These are phyloP conservation scores for Acleris emargana DNA, from an alignment of 2,888 invertebrate genomes.

Conservation along the genomic window DNA sequence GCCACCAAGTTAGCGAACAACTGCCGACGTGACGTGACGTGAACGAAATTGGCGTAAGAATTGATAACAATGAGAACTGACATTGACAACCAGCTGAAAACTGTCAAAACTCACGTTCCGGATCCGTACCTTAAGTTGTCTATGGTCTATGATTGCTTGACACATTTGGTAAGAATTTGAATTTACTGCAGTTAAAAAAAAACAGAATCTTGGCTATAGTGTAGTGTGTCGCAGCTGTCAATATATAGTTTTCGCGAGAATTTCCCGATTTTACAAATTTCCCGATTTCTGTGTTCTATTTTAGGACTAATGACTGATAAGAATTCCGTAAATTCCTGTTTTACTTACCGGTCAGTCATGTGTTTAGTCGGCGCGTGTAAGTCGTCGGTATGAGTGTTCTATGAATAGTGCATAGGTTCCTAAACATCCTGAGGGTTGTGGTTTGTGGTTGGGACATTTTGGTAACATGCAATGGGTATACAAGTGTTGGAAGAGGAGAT, in stretches of 20 bases:
- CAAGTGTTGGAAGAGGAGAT: constrained; percentile 67
- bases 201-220: constrained; percentile 49
- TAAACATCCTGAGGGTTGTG: constrained; percentile 42
- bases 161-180: constrained; percentile 20
- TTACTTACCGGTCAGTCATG: constrained; percentile 56
- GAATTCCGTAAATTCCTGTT: constrained; percentile 57
- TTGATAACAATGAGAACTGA: constrained; percentile 17
- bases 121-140: no score
- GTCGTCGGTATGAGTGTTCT: constrained; percentile 56
- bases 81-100: constrained; percentile 30
- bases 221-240: constrained; percentile 54
- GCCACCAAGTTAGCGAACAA: neutral
- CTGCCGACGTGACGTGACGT: neutral
- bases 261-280: constrained; percentile 68
- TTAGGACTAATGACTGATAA: constrained; percentile 79
- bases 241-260: constrained; percentile 64
- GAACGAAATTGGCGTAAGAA: neutral
- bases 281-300: constrained; percentile 73
- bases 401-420: constrained; percentile 56
- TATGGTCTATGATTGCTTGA: no score
- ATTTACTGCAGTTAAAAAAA: constrained; percentile 37
- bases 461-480: constrained; percentile 78
- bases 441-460: constrained; percentile 46
- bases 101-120: constrained; percentile 23
- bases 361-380: constrained; percentile 49